Evolutionary conservation across 1,140 invertebrate species (phyloP).

Genomic region (Bombyx mandarina): DNA sequence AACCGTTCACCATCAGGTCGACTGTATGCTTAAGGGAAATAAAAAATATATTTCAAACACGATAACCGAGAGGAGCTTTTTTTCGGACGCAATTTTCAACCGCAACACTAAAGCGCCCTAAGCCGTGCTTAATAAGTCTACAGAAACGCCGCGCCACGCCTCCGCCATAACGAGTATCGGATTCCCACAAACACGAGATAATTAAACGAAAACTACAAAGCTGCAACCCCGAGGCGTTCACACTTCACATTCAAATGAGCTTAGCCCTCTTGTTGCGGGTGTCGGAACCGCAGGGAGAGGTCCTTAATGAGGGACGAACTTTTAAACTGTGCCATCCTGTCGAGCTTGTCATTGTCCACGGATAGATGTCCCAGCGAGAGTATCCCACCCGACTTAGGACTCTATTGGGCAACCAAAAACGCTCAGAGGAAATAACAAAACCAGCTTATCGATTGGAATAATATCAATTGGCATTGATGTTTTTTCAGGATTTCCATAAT

Average conservation of each 20-base stretch:
- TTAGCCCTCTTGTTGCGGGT: slow-evolving; percentile 25
- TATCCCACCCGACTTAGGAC: background rate
- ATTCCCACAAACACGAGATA: slow-evolving; percentile 37
- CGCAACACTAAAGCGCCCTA: slow-evolving; percentile 37
- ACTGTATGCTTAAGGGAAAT: too few species aligned
- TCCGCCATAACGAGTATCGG: slow-evolving; percentile 36
- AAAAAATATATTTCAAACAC: too few species aligned
- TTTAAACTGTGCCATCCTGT: background rate
- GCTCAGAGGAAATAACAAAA: too few species aligned
- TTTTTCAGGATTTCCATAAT: too few species aligned
- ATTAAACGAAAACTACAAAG: slow-evolving; percentile 61
- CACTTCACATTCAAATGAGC: slow-evolving; percentile 51
- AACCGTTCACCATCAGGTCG: too few species aligned
- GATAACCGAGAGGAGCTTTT: too few species aligned
- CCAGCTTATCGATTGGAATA: too few species aligned
- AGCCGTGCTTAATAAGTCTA: slow-evolving; percentile 47
- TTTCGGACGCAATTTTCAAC: slow-evolving; percentile 1
- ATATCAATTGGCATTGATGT: too few species aligned
- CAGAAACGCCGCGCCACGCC: slow-evolving; percentile 34
- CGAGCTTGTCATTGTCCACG: slow-evolving; percentile 6
- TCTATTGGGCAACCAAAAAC: too few species aligned
- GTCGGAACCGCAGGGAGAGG: slow-evolving; percentile 27
- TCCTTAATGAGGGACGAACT: slow-evolving; percentile 3
- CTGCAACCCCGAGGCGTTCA: slow-evolving; percentile 29
- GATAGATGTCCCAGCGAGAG: background rate